Evolutionary conservation across 2,113 vertebrate species (phyloP).

Genomic region (Pelvicachromis taeniatus): DNA sequence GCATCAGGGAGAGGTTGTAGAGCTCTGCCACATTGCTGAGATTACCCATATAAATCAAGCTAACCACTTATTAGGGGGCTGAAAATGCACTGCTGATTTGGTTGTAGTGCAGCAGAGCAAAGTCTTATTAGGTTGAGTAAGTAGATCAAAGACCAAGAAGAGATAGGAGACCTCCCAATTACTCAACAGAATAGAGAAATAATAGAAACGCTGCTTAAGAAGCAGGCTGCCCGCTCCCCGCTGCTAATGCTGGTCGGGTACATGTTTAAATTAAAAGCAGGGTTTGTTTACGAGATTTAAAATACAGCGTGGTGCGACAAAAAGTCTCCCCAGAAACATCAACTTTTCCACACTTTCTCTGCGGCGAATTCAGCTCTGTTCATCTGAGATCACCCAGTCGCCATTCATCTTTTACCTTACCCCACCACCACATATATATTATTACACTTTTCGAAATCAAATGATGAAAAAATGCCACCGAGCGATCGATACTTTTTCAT

Average conservation of each 20-base stretch:
- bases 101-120: constrained; percentile 69
- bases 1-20: constrained; percentile 33
- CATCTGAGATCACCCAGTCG: constrained; percentile 62
- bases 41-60: constrained; percentile 74
- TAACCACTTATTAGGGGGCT: constrained; percentile 71
- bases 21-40: constrained; percentile 47
- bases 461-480: constrained; percentile 79
- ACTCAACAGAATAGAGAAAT: constrained; percentile 65
- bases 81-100: constrained; percentile 76
- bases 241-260: constrained; percentile 2
- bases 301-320: neutral
- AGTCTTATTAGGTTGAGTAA: constrained; percentile 76
- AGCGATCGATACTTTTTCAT: constrained; percentile 84
- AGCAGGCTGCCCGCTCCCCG: constrained; percentile 28
- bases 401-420: constrained; percentile 74
- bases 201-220: constrained; percentile 56
- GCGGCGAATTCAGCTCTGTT: constrained; percentile 56
- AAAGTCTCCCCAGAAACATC: constrained; percentile 4
- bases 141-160: constrained; percentile 71
- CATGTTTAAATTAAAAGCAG: constrained; percentile 23
- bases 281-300: neutral
- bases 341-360: constrained; percentile 25
- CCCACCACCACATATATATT: constrained; percentile 75
- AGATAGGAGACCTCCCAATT: constrained; percentile 67
- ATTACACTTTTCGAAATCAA: constrained; percentile 82